Evolutionary conservation across 1,140 invertebrate species (phyloP), one percentile per base, ranked within the genome.

Genomic region (Musca domestica): DNA sequence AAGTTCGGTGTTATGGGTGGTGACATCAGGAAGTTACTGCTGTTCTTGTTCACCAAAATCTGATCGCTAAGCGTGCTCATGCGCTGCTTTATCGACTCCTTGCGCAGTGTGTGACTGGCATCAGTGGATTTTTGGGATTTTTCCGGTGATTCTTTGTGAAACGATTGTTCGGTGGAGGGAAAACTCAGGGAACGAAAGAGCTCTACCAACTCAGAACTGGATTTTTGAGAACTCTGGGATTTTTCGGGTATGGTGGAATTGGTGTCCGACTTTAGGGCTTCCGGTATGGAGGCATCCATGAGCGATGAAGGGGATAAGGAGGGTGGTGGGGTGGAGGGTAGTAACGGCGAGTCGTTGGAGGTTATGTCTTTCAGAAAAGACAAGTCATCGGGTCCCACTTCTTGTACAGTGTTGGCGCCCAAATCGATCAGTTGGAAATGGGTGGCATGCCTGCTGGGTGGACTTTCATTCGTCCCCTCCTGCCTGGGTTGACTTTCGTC

Each of bases 21-120:
- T 71, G 78, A 81, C 74, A 81, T 79, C 64, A 81, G 41, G 52
- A 69, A 71, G 64, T 78, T 80, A 23, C 73, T 58, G 67, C 77
- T 68, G 51, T 64, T 72, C 7, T 63, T 67, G 23, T 66, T 69
- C 73, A 76, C 71, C 10, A 70, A 58, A 25, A 69, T 41, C 69
- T 81, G 78, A 72, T 81, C 78, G 63, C 78, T 81, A 17, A 81
- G 70, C 52, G 78, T 78, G 69, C 78, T 81, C 70, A 80, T 68
- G 15, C 78, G 76, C 23, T 81, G 78, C 19, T 66, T 64, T 20
- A 70, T 68, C 0, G 56, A 34, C 5, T 61, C 56, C 9, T 61
- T 61, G 17, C 34, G 48, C 14, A 66, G 17, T 2, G 49, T 51
- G 17, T 41, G 34, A 72, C 68, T 12, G 73, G 70, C 20, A 3